Evolutionary conservation across 2,888 invertebrate species (phyloP), one percentile per base, ranked within the genome.

Genomic region (Monopis laevigella): DNA sequence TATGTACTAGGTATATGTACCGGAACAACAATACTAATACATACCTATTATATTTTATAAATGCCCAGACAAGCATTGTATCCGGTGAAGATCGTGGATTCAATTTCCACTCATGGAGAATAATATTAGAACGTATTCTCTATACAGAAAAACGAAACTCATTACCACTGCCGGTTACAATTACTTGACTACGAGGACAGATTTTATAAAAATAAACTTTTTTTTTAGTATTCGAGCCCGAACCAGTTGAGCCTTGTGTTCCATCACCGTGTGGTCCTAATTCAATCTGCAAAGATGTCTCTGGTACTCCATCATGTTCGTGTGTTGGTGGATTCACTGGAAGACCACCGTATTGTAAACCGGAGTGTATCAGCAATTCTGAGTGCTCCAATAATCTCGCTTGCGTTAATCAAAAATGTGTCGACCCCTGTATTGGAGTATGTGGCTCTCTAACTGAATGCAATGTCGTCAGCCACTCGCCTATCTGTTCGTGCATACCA

Each of bases 211-310:
- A 29, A 13, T 13, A 28, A 21, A 7, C 5, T 14, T 32, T 32
- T 29, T n/a, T 41, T 41, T 11, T 28, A 41, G 62, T 67, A 71
- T 82, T 74, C 53, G 74, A 65, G 53, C 81, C 80, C 13, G 71
- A 75, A 48, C 59, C 64, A 29, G 55, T 75, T 19, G 85, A 90
- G 54, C 88, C 90, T n/a, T 92, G 92, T 55, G 69, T 78, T 41
- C 90, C 91, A 40, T 88, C 89, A 26, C 92, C 92, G 1, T 93
- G 93, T 61, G 93, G 92, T n/a, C 86, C 89, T 1, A 88, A 89
- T 59, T 83, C 91, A 1, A 82, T 88, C 55, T 92, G 92, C 54
- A 85, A 85, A 57, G 82, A 86, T 47, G 67, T 82, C 8, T 86
- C 86, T 35, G 87, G 86, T 28, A 77, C 85, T 24, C 89, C 90